A percentile compares a stretch with the other conserved stretches of the same genome.
These are phyloP conservation scores for Anolis apletophallus DNA, from an alignment of 2,797 vertebrate genomes.

Conservation along the genomic window DNA sequence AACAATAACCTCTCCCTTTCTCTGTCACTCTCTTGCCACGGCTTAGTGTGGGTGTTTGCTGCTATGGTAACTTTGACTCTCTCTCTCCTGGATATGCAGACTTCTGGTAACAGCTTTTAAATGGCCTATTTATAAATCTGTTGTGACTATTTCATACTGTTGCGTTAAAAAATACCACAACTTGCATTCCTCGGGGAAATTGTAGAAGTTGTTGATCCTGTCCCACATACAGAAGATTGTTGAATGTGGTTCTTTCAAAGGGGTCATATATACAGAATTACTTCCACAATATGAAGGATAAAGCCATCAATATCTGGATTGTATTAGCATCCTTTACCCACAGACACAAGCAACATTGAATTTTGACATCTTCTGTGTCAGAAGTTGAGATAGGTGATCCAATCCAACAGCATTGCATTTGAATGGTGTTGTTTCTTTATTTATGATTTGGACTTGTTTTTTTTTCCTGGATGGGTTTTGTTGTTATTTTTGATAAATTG, in stretches of 20 bases:
- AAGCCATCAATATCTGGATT: background rate
- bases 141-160: conserved; percentile 51
- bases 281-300: background rate
- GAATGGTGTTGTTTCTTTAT: background rate
- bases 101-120: conserved; percentile 57
- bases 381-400: background rate
- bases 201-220: background rate
- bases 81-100: conserved; percentile 63
- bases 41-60: conserved; percentile 76
- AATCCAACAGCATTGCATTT: background rate
- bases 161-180: conserved; percentile 27
- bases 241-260: background rate
- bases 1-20: conserved; percentile 67
- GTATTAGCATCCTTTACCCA: background rate
- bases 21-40: conserved; percentile 10
- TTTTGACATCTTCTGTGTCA: background rate
- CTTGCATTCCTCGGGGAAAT: background rate
- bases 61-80: conserved; percentile 79
- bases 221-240: background rate
- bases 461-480: no score
- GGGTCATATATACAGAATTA: background rate
- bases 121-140: conserved; percentile 59
- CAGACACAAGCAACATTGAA: background rate
- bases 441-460: background rate
- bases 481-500: no score